These are phyloP conservation scores for Macrobrachium nipponense DNA, from an alignment of 1,140 invertebrate genomes.

Conservation along the genomic window DNA sequence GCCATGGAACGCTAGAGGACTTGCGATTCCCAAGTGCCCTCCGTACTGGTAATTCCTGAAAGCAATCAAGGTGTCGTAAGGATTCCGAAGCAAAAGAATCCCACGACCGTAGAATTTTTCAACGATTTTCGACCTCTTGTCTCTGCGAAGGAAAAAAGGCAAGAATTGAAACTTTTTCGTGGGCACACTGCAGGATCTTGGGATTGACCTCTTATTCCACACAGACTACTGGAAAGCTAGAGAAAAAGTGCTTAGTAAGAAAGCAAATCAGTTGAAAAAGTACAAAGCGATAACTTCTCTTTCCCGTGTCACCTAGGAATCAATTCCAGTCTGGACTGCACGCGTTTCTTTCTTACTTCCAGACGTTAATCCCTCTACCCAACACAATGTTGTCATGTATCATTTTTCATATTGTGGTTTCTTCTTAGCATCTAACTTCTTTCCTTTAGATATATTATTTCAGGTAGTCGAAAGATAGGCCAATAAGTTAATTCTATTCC, in stretches of 20 bases:
- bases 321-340: too few species aligned
- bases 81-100: constrained; percentile 57
- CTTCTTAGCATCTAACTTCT: too few species aligned
- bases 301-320: too few species aligned
- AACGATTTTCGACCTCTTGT: constrained; percentile 29
- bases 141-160: constrained; percentile 5
- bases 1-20: constrained; percentile 46
- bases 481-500: too few species aligned
- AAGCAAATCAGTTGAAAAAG: too few species aligned
- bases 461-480: not conserved
- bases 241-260: too few species aligned
- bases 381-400: too few species aligned
- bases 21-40: constrained; percentile 56
- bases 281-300: too few species aligned
- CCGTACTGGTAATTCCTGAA: constrained; percentile 60
- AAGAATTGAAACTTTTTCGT: not conserved
- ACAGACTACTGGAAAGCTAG: not conserved
- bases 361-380: too few species aligned
- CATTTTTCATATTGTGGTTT: too few species aligned
- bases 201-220: not conserved
- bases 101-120: constrained; percentile 55
- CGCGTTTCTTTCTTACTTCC: too few species aligned
- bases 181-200: too few species aligned
- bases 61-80: constrained; percentile 62
- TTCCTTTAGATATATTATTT: not conserved